Percentiles rank a stretch among this genome's conserved stretches.
Evolutionary conservation across 1,140 invertebrate species (phyloP).

Genomic region (Caenorhabditis remanei): DNA sequence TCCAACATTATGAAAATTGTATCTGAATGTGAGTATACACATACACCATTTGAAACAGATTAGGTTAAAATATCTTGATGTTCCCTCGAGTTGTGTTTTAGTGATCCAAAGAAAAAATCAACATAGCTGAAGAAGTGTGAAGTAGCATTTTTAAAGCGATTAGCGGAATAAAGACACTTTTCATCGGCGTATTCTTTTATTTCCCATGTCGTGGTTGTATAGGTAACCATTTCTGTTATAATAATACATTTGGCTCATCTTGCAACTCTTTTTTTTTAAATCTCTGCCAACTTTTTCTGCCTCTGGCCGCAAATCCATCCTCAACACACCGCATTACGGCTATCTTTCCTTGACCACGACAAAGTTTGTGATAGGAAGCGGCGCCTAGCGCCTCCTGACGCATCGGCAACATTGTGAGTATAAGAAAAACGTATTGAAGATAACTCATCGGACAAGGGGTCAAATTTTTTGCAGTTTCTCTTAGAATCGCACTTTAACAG

Average conservation of each 20-base stretch:
- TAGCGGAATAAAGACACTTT: no score
- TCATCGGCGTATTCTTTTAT: no score
- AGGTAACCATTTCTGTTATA: no score
- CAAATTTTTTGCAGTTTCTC: constrained; percentile 7
- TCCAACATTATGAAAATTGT: background rate
- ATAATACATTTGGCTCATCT: no score
- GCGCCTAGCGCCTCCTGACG: constrained; percentile 19
- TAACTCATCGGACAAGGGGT: background rate
- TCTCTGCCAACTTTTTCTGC: background rate
- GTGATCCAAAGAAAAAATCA: no score
- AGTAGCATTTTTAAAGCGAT: no score
- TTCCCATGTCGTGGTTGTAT: no score
- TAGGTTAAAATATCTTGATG: no score
- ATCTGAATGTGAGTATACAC: background rate
- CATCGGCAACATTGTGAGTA: constrained; percentile 43
- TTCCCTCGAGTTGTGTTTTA: no score
- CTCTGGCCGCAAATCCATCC: background rate
- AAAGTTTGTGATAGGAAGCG: background rate
- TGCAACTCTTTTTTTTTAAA: background rate
- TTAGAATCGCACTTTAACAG: constrained; percentile 32
- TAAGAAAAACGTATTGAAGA: constrained; percentile 5
- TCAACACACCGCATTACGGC: constrained; percentile 8
- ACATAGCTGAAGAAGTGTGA: no score
- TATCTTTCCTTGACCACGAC: constrained; percentile 10
- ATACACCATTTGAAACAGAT: no score